Evolutionary conservation across 2,113 vertebrate genomes (phyloP).

Genomic region (Arenaria interpres): DNA sequence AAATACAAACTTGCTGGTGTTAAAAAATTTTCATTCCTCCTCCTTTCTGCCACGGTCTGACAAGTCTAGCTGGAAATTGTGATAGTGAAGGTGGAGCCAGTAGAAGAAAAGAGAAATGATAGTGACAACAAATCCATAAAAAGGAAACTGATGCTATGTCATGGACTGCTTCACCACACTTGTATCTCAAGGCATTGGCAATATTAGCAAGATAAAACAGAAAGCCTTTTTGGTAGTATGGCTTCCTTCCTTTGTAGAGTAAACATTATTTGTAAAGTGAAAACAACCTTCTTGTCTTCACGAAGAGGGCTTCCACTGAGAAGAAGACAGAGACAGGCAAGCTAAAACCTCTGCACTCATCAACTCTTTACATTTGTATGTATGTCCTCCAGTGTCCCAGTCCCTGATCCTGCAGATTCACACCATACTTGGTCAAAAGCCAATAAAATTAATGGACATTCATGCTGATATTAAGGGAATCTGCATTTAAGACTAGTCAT

Average conservation of each 20-base stretch:
- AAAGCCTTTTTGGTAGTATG: background rate
- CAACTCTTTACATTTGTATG: background rate
- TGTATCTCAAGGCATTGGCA: background rate
- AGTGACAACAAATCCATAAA: background rate
- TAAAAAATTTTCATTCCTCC: background rate
- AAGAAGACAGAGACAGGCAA: background rate
- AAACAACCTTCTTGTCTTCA: background rate
- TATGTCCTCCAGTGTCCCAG: background rate
- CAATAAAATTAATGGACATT: background rate
- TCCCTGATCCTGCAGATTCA: background rate
- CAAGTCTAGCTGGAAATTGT: background rate
- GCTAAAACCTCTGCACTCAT: background rate
- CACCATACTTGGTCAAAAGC: background rate
- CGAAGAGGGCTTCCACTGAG: background rate
- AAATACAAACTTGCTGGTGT: background rate
- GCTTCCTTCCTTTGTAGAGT: background rate
- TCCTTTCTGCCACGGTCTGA: background rate
- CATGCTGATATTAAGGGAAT: background rate
- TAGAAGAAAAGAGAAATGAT: background rate
- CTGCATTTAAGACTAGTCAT: background rate
- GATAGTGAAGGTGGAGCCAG: fast-evolving
- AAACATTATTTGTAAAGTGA: background rate
- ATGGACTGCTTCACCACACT: background rate
- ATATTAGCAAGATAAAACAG: background rate
- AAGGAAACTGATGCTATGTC: background rate